phyloP scores from a whole-genome alignment of 2,888 invertebrate species.

The Philaethria dido region DNA sequence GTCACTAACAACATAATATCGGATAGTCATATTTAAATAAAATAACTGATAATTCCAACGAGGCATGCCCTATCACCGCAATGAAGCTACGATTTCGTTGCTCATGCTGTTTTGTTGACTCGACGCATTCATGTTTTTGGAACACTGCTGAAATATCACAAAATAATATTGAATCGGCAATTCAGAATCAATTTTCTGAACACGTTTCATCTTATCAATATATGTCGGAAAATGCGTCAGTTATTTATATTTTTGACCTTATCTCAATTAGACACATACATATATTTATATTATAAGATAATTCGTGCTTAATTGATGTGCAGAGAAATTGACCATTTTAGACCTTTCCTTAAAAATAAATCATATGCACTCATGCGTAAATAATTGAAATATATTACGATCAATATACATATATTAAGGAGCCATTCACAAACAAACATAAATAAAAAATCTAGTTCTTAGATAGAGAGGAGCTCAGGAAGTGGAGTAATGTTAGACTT shows the following conservation, averaged over 20 bases:
- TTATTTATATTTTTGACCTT: constrained; percentile 16
- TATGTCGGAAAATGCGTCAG: constrained; percentile 9
- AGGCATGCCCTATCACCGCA: constrained; percentile 80
- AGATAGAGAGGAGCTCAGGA: too few species aligned
- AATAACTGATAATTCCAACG: constrained; percentile 71
- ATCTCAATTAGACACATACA: background rate
- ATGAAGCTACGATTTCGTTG: constrained; percentile 80
- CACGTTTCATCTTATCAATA: constrained; percentile 17
- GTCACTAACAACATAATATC: constrained; percentile 54
- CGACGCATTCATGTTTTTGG: constrained; percentile 78
- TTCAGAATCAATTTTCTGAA: constrained; percentile 10
- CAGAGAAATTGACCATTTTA: background rate
- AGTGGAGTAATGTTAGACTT: too few species aligned
- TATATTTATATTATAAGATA: background rate
- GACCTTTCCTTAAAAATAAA: too few species aligned
- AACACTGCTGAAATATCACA: constrained; percentile 76
- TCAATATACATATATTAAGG: too few species aligned
- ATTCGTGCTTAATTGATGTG: background rate
- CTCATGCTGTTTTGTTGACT: constrained; percentile 81
- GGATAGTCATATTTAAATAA: constrained; percentile 65
- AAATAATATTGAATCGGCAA: constrained; percentile 29
- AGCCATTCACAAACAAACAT: too few species aligned
- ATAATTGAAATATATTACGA: too few species aligned
- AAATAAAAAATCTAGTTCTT: too few species aligned
- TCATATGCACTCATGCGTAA: too few species aligned